Conservation (phyloP, 1,140 invertebrate species). For the Lethocerus indicus region DNA sequence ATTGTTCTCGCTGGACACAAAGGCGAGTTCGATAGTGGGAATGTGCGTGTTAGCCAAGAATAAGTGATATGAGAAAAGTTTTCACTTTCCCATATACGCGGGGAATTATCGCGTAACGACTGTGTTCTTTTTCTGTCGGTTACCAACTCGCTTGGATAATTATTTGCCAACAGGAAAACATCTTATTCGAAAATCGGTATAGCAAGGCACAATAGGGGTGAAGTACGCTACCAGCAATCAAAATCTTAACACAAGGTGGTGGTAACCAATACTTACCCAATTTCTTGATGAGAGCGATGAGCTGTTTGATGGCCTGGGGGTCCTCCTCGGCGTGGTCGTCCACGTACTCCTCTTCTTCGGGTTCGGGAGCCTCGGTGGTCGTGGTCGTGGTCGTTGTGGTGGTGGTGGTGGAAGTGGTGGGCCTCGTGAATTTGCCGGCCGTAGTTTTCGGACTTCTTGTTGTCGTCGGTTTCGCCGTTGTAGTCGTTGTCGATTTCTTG, state of each 20-base stretch:
- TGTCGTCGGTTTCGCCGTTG: conserved; percentile 29
- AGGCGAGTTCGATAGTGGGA: too few relatives aligned
- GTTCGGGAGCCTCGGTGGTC: conserved; percentile 24
- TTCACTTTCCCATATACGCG: too few relatives aligned
- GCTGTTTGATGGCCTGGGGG: conserved; percentile 65
- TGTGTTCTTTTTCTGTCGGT: too few relatives aligned
- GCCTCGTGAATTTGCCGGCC: conserved; percentile 1
- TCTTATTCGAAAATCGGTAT: too few relatives aligned
- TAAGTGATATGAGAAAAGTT: too few relatives aligned
- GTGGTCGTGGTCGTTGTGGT: conserved; percentile 28
- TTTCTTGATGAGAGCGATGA: conserved; percentile 70
- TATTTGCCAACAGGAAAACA: too few relatives aligned
- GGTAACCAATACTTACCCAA: conserved; percentile 28
- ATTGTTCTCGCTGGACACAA: too few relatives aligned
- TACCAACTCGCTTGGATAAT: too few relatives aligned
- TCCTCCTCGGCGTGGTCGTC: conserved; percentile 55
- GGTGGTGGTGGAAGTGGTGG: conserved; percentile 31
- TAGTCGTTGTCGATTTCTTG: conserved; percentile 29
- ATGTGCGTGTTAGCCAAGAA: too few relatives aligned
- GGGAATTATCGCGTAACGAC: too few relatives aligned
- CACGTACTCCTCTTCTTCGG: conserved; percentile 43
- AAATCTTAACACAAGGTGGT: not conserved
- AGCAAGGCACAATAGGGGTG: too few relatives aligned
- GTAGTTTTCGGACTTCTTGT: conserved; percentile 15
- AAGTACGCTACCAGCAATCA: not conserved